Conservation (phyloP, 2,888 invertebrate species). For the Chorisops tibialis region DNA sequence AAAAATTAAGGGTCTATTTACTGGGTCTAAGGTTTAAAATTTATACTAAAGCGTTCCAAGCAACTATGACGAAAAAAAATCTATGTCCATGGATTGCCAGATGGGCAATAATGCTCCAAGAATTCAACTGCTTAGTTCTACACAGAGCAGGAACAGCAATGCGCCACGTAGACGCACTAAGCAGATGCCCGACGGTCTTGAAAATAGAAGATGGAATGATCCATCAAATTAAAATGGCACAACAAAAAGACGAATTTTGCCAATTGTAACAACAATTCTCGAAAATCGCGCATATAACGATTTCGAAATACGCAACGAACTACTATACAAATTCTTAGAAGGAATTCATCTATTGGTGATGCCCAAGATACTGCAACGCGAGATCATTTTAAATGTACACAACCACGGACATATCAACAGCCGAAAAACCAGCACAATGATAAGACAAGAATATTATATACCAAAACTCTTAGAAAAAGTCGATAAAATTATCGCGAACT, state of each 20-base stretch:
- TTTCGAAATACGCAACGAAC: background rate
- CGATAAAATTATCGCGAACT: conserved; percentile 7
- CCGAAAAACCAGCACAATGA: too few relatives aligned
- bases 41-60: conserved; percentile 36
- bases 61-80: conserved; percentile 32
- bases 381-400: conserved; percentile 15
- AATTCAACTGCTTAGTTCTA: conserved; percentile 17
- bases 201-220: conserved; percentile 5
- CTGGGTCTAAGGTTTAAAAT: conserved; percentile 34
- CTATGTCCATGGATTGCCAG: too few relatives aligned
- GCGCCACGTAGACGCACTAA: conserved; percentile 29
- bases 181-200: conserved; percentile 4
- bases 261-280: conserved; percentile 17
- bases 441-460: too few relatives aligned
- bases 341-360: conserved; percentile 27
- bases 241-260: conserved; percentile 24
- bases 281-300: conserved; percentile 21
- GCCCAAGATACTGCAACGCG: conserved; percentile 18
- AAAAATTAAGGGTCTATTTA: too few relatives aligned
- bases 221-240: conserved; percentile 15
- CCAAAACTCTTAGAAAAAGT: too few relatives aligned
- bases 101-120: background rate
- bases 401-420: too few relatives aligned
- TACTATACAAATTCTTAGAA: conserved; percentile 26
- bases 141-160: conserved; percentile 22